Conservation (phyloP, 2,797 vertebrate species). For the Luscinia megarhynchos region DNA sequence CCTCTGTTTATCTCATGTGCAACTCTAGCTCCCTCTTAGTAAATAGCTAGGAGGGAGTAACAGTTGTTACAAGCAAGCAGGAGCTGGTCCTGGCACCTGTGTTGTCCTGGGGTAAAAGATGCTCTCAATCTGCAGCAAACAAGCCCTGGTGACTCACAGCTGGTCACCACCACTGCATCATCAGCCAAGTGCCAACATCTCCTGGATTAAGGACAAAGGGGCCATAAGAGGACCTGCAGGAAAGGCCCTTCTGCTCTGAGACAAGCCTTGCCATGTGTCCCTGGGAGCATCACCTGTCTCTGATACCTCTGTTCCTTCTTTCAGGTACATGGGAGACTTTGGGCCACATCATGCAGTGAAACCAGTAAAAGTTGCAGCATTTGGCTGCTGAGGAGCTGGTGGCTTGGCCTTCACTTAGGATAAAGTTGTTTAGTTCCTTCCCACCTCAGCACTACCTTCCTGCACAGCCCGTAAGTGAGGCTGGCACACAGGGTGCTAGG, state of each 20-base stretch:
- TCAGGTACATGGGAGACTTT: not conserved
- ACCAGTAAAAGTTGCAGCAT: not conserved
- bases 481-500: not conserved
- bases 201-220: not conserved
- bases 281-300: rapidly evolving
- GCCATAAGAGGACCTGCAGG: not conserved
- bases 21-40: too few relatives aligned
- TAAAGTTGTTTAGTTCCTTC: not conserved
- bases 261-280: not conserved
- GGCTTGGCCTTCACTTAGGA: not conserved
- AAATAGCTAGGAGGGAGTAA: too few relatives aligned
- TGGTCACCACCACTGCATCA: not conserved
- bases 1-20: too few relatives aligned
- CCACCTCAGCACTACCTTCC: not conserved
- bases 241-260: not conserved
- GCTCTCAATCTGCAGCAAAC: not conserved
- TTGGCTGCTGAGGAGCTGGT: not conserved
- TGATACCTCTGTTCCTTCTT: not conserved
- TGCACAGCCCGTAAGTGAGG: rapidly evolving
- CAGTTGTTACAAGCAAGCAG: not conserved
- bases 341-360: not conserved
- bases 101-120: not conserved
- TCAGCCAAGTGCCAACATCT: not conserved
- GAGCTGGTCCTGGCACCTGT: not conserved
- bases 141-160: not conserved